Evolutionary conservation across 2,888 invertebrate species (phyloP), one percentile per base, ranked within the genome.

Genomic region (Thereva unica): DNA sequence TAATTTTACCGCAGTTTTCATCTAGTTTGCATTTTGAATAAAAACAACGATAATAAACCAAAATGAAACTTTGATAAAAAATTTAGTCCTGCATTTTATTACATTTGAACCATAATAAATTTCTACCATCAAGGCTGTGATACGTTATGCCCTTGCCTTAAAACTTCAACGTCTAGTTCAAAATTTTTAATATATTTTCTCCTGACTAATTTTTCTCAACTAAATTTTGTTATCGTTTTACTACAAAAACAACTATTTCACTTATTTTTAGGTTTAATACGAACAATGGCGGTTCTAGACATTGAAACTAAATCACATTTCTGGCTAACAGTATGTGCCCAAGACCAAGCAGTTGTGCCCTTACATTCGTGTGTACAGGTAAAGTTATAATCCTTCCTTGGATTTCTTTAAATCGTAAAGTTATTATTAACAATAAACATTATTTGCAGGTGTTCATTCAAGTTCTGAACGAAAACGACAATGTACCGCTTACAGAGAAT

Each of bases 261-360:
- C 73, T 74, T 70, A 73, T 64, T 84, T 84, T 5, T 83, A 92
- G 97, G 97, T 69, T 86, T 87, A 59, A 89, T 98, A 73, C 87
- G 89, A 71, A 96, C 97, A 1, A 84, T 89, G 75, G 88, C 89
- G 3, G 87, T 92, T 52, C 84, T 98, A 75, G 97, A 98, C 82
- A 87, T 95, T 66, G 98, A 98, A 83, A 87, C 89, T 2, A 89
- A 88, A 74, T 83, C 88, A 42, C 89, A 90, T 77, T 97, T 95
- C 82, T 98, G 98, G 98, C 83, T 98, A 71, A 95, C 95, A 6
- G 88, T 97, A 64, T 91, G 91, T 79, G 97, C 97, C 4, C 91
- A 93, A 77, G 97, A 97, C 83, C 89, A 91, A 73, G 96, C 93
- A 0, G 89, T 93, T 12, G 92, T 94, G 37, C 94, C 95, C 2